Percentiles rank a stretch among this genome's conserved stretches.
Evolutionary conservation across 2,797 vertebrate species (phyloP).

Genomic region (Oceanodroma leucorhoa): DNA sequence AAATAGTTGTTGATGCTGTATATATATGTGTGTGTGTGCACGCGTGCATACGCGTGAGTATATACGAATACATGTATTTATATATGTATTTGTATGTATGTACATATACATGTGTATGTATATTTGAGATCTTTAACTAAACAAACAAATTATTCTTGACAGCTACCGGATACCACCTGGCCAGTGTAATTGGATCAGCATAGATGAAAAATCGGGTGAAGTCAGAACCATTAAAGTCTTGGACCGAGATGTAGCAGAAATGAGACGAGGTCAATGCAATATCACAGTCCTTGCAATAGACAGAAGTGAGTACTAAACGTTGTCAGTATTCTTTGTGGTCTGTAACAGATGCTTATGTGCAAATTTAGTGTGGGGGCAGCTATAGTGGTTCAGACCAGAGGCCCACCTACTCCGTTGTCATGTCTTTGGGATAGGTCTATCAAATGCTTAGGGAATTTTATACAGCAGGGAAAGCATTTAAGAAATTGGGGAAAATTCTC

Average conservation of each 20-base stretch:
- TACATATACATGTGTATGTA: background rate
- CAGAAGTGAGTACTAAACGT: slow-evolving; percentile 69
- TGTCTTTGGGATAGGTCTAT: background rate
- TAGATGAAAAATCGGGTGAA: slow-evolving; percentile 77
- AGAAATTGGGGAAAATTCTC: background rate
- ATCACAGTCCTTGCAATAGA: slow-evolving; percentile 74
- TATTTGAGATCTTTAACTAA: background rate
- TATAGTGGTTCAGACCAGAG: background rate
- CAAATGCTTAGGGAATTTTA: background rate
- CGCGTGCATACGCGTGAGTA: accelerated
- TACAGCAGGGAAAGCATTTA: background rate
- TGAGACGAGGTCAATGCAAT: slow-evolving; percentile 75
- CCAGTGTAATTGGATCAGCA: slow-evolving; percentile 79
- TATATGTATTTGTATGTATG: background rate
- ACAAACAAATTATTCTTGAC: background rate
- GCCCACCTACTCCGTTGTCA: background rate
- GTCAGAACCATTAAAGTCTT: slow-evolving; percentile 82
- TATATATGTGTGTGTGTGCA: background rate
- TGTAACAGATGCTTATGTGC: background rate
- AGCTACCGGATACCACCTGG: slow-evolving; percentile 65
- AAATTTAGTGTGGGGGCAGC: background rate
- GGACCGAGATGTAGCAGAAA: slow-evolving; percentile 83
- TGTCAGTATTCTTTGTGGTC: background rate
- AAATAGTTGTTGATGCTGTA: background rate
- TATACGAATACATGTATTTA: background rate